Evolutionary conservation across 1,140 invertebrate species (phyloP).

Genomic region (Leptinotarsa undecemlineata): DNA sequence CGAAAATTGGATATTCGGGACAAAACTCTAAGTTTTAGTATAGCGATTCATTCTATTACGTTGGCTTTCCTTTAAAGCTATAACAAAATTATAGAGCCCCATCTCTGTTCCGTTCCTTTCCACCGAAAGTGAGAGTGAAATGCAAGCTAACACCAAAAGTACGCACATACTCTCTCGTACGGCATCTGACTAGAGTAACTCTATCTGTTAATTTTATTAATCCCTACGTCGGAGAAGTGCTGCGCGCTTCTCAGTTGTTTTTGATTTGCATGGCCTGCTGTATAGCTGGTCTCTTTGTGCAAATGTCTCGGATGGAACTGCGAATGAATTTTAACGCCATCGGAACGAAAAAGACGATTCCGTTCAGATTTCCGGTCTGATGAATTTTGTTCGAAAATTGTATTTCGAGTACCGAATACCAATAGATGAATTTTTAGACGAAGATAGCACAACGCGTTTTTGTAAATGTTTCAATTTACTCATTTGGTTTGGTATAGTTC

Average conservation of each 20-base stretch:
- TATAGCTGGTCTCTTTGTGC: slow-evolving; percentile 22
- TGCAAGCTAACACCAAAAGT: slow-evolving; percentile 31
- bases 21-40: slow-evolving; percentile 38
- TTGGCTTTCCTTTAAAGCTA: slow-evolving; percentile 32
- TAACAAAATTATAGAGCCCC: slow-evolving; percentile 28
- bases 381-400: background rate
- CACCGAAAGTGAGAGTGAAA: slow-evolving; percentile 13
- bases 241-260: slow-evolving; percentile 28
- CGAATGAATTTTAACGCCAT: slow-evolving; percentile 18
- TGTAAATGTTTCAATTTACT: too few relatives aligned
- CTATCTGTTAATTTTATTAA: slow-evolving; percentile 46
- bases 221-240: slow-evolving; percentile 28
- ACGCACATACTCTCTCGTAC: slow-evolving; percentile 28
- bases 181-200: slow-evolving; percentile 39
- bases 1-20: slow-evolving; percentile 43
- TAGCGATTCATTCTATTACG: slow-evolving; percentile 32
- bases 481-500: too few relatives aligned
- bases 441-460: too few relatives aligned
- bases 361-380: slow-evolving; percentile 5
- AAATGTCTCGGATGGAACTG: slow-evolving; percentile 17
- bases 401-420: background rate
- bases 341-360: slow-evolving; percentile 9
- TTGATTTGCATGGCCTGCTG: slow-evolving; percentile 29
- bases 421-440: background rate
- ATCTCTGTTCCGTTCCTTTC: slow-evolving; percentile 12